A percentile compares a stretch with the other conserved stretches of the same genome.
These are phyloP conservation scores for Taeniopygia guttata DNA, from an alignment of 2,797 vertebrate genomes.

Conservation along the genomic window DNA sequence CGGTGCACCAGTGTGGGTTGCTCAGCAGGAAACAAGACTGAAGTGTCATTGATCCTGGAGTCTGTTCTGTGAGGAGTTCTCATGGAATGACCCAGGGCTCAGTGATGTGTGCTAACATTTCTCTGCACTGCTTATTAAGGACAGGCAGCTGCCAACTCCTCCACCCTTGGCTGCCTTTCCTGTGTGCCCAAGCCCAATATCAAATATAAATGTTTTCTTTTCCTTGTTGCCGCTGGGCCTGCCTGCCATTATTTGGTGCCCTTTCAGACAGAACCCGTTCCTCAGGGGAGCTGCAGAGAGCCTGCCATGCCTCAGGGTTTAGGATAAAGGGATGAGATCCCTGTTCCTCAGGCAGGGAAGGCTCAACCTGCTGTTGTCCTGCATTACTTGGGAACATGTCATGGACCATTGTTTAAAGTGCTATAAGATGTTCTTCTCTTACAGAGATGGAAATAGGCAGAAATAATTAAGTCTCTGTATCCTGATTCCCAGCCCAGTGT, in stretches of 20 bases:
- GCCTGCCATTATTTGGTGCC: neutral
- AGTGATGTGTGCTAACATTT: neutral
- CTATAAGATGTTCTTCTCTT: neutral
- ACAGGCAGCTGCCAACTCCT: neutral
- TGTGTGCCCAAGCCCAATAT: neutral
- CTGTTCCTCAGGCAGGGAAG: neutral
- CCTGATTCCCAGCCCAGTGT: neutral
- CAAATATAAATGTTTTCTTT: neutral
- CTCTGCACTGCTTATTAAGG: neutral
- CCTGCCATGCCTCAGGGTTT: neutral
- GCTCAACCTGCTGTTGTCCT: neutral
- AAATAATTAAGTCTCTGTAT: neutral
- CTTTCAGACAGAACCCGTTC: neutral
- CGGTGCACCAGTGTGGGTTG: neutral
- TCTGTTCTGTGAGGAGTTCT: neutral
- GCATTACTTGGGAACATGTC: neutral
- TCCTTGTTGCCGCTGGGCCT: neutral
- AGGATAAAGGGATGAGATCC: neutral
- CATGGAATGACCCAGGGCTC: neutral
- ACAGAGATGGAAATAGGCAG: neutral
- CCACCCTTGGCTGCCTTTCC: neutral
- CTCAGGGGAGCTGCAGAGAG: neutral
- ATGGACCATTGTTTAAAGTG: neutral
- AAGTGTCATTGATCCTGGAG: neutral
- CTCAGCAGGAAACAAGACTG: fast-evolving